phyloP scores from a whole-genome alignment of 2,797 vertebrate species.

The Agapornis canus region DNA sequence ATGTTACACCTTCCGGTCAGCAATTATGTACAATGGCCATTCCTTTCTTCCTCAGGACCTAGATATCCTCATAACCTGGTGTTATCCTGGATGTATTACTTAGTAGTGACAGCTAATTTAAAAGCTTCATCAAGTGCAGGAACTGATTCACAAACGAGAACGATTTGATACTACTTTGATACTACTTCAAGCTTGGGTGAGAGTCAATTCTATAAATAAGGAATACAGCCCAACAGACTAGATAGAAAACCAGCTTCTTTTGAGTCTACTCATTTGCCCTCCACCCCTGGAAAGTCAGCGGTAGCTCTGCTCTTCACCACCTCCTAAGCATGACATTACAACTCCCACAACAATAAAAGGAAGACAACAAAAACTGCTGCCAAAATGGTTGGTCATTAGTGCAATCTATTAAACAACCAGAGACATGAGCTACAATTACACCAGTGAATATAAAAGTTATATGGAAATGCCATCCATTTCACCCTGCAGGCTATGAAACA shows the following conservation, averaged over 20 bases:
- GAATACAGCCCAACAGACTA: neutral
- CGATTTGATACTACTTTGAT: neutral
- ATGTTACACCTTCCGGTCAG: neutral
- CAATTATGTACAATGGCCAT: neutral
- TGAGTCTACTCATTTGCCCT: neutral
- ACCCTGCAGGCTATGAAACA: neutral
- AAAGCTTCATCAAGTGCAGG: neutral
- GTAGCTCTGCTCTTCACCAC: neutral
- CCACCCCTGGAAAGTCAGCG: neutral
- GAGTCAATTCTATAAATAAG: neutral
- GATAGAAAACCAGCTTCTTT: neutral
- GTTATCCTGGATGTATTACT: neutral
- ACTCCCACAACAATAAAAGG: neutral
- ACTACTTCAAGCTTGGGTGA: neutral
- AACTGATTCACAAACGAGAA: neutral
- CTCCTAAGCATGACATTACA: neutral
- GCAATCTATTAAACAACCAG: neutral
- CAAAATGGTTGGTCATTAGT: neutral
- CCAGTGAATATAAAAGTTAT: neutral
- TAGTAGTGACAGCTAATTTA: neutral
- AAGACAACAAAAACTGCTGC: neutral
- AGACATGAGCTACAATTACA: neutral
- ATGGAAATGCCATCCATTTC: conserved; percentile 8
- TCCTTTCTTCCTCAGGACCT: neutral
- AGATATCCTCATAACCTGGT: neutral